Evolutionary conservation across 2,888 invertebrate genomes (phyloP), one percentile per base, ranked within the genome.

Genomic region (Theretra japonica): DNA sequence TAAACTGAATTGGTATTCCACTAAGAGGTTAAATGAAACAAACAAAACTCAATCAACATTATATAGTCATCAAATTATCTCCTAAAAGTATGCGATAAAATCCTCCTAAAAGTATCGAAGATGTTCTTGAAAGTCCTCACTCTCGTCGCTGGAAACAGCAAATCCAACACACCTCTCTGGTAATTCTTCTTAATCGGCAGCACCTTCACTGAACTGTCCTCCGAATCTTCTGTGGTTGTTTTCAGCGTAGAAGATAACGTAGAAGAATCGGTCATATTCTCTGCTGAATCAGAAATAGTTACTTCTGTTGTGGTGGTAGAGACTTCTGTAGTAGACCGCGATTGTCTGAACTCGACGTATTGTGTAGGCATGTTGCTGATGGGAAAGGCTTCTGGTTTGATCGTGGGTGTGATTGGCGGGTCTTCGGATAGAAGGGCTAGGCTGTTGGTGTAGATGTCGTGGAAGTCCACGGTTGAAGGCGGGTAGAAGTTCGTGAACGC

Each of bases 61-160:
- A 50, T 62, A 28, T 60, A 53, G 5, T 5, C 1, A 7, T 5
- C 1, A 7, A 48, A 30, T 72, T 25, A 72, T 57, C 57, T 70
- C 23, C 72, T 74, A 76, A 90, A 91, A 2, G 91, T 91, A 74
- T 87, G 79, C 0, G 92, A 92, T 17, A 92, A 72, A 1, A 92
- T 71, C 6, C 83, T 83, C 70, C 81, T 82, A 8, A 92, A 78
- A 0, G 86, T 80, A 68, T 92, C 84, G 53, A 92, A 91, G 0
- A 88, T 79, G n/a, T 78, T 80, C 73, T 90, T 92, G 56, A 92
- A 92, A 0, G 80, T 74, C 30, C 77, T 84, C 3, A 93, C 90
- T 74, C 92, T 86, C 0, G 79, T 72, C 1, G 88, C 79, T 0
- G 92, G 92, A 25, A 92, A 87, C 0, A 93, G 80, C 0, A 93